These are phyloP conservation scores for Ceuthmochares aereus DNA, from an alignment of 2,113 vertebrate genomes.

Conservation along the genomic window DNA sequence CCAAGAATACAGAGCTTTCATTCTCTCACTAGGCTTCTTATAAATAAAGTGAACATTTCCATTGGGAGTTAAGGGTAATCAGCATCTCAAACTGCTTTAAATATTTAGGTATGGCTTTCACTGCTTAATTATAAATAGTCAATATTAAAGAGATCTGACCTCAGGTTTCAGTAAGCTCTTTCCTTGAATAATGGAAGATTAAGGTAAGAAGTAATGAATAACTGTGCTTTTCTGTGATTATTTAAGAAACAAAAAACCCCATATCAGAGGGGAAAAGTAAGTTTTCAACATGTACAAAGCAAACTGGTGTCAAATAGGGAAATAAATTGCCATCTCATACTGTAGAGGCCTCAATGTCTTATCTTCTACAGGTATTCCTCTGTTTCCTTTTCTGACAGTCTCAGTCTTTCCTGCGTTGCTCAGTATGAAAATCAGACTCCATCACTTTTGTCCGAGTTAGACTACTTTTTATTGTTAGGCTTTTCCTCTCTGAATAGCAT, in stretches of 20 bases:
- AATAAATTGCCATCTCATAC: not conserved
- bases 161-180: not conserved
- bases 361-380: not conserved
- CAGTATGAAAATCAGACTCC: not conserved
- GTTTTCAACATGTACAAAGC: not conserved
- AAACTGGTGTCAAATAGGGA: not conserved
- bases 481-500: not conserved
- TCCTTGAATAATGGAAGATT: not conserved
- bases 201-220: not conserved
- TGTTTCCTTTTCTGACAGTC: not conserved
- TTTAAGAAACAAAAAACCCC: not conserved
- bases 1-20: not conserved
- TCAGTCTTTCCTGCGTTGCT: not conserved
- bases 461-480: not conserved
- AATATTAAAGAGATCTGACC: not conserved
- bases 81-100: slow-evolving; percentile 24
- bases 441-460: not conserved
- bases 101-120: slow-evolving; percentile 12
- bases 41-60: not conserved
- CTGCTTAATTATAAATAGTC: not conserved
- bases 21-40: not conserved
- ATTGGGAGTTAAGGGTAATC: not conserved
- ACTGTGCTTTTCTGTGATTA: not conserved
- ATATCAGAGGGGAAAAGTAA: not conserved
- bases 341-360: not conserved